These are phyloP conservation scores for Aldrovandia affinis DNA, from an alignment of 2,797 vertebrate genomes.

Conservation along the genomic window DNA sequence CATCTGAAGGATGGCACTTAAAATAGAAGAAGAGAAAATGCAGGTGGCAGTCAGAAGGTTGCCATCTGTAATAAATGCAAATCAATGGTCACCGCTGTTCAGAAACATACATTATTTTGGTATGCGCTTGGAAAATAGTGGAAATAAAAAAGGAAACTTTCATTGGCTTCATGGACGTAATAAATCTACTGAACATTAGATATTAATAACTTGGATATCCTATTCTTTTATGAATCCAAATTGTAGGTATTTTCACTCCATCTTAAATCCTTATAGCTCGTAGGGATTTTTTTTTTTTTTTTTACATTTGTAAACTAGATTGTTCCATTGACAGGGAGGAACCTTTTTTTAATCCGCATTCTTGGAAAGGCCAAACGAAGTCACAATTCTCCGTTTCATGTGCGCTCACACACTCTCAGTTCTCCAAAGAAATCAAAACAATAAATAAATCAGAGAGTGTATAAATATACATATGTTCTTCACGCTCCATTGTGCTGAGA, in stretches of 20 bases:
- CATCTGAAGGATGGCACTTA: constrained; percentile 18
- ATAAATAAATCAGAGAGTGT: constrained; percentile 15
- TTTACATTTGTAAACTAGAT: background rate
- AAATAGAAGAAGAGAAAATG: background rate
- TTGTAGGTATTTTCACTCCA: too few relatives aligned
- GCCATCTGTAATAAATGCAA: background rate
- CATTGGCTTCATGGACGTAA: background rate
- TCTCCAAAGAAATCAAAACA: constrained; percentile 12
- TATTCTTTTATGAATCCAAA: too few relatives aligned
- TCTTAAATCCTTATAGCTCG: too few relatives aligned
- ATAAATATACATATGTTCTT: constrained; percentile 8
- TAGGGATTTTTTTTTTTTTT: too few relatives aligned
- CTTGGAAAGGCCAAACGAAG: background rate
- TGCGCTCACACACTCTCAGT: background rate
- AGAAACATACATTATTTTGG: background rate
- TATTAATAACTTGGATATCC: too few relatives aligned
- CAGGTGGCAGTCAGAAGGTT: background rate
- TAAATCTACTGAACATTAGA: too few relatives aligned
- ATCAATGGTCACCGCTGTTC: background rate
- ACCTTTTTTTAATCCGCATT: background rate
- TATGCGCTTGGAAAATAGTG: background rate
- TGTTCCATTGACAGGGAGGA: background rate
- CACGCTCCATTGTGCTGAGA: background rate
- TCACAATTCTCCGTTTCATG: background rate
- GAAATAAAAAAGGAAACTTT: background rate